These are phyloP conservation scores for Sthenelais limicola DNA, from an alignment of 2,888 invertebrate genomes.

Conservation along the genomic window DNA sequence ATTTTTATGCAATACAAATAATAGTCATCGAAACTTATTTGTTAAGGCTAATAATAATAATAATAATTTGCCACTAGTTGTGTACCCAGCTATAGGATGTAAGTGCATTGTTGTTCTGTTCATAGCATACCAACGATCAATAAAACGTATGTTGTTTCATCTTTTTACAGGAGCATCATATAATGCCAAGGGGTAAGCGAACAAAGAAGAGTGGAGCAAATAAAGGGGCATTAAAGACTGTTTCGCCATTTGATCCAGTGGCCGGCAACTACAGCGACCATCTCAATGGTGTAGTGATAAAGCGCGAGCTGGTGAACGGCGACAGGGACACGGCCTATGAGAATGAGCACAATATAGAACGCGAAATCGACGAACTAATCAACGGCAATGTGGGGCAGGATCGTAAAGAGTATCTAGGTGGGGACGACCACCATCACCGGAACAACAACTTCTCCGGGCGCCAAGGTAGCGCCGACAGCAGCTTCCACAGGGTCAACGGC, in stretches of 20 bases:
- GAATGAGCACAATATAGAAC: conserved; percentile 24
- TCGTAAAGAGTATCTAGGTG: conserved; percentile 13
- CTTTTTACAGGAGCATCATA: conserved; percentile 21
- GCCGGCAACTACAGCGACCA: conserved; percentile 2
- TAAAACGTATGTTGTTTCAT: no score
- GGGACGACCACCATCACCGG: neutral
- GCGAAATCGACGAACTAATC: conserved; percentile 17
- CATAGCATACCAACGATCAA: neutral
- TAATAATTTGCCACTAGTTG: no score
- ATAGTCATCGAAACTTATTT: no score
- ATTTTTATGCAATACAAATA: no score
- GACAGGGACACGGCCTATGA: neutral
- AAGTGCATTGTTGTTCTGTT: neutral
- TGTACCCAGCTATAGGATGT: no score
- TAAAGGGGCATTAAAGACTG: conserved; percentile 4
- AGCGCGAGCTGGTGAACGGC: conserved; percentile 2
- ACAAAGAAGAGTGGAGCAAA: conserved; percentile 20
- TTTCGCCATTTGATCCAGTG: neutral
- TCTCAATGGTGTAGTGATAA: conserved; percentile 12
- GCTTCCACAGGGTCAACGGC: conserved; percentile 7
- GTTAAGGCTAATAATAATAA: no score
- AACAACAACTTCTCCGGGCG: neutral
- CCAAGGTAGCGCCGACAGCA: neutral
- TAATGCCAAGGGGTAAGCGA: conserved; percentile 35
- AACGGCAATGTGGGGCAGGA: conserved; percentile 25